Conservation (phyloP, 2,888 invertebrate genomes). For the Synanthedon tipuliformis region DNA sequence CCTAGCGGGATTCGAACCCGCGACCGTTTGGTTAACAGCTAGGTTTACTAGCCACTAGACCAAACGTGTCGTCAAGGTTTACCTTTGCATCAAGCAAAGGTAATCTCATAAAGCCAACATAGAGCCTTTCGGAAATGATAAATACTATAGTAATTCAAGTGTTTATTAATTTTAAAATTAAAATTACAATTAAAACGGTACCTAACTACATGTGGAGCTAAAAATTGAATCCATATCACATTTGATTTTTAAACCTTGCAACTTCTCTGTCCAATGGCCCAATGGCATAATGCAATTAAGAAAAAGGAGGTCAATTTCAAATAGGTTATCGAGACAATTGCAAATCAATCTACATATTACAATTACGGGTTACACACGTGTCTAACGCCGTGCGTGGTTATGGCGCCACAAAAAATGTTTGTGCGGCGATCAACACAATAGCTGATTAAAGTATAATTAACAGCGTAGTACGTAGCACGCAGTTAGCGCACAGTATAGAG, state of each 20-base stretch:
- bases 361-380: constrained; percentile 2
- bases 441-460: constrained; percentile 30
- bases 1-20: no score
- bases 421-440: constrained; percentile 20
- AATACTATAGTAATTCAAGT: no score
- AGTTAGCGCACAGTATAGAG: constrained; percentile 9
- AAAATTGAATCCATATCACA: no score
- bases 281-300: background rate
- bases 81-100: no score
- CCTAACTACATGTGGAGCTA: no score
- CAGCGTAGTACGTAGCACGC: constrained; percentile 15
- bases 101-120: background rate
- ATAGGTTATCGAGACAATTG: background rate
- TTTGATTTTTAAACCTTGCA: no score
- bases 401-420: background rate
- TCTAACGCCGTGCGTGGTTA: background rate
- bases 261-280: background rate
- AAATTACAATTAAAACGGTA: no score
- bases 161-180: no score
- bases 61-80: no score
- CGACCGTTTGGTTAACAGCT: no score
- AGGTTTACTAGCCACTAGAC: no score
- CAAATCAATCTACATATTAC: background rate
- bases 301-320: background rate
- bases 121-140: background rate